These are phyloP conservation scores for Heliconius melpomene DNA, from an alignment of 1,140 invertebrate species.

Conservation along the genomic window DNA sequence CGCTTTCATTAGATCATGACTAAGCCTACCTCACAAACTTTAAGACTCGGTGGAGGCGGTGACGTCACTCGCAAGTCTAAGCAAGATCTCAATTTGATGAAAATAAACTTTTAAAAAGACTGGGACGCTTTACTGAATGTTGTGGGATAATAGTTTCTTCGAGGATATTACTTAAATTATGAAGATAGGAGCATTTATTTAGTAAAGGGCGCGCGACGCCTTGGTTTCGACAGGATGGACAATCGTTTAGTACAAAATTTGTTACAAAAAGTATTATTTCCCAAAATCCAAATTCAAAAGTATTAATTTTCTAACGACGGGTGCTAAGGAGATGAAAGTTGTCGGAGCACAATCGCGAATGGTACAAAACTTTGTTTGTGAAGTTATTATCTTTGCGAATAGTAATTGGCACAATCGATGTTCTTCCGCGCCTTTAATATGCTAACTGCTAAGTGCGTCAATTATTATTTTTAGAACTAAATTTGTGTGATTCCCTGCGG, in stretches of 20 bases:
- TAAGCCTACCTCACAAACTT: slow-evolving; percentile 81
- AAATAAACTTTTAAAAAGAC: slow-evolving; percentile 81
- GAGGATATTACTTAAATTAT: slow-evolving; percentile 80
- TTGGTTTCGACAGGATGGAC: slow-evolving; percentile 59
- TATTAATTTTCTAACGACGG: slow-evolving; percentile 70
- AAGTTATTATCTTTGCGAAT: slow-evolving; percentile 19
- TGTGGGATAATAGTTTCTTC: slow-evolving; percentile 80
- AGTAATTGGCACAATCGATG: slow-evolving; percentile 64
- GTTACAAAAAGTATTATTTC: slow-evolving; percentile 78
- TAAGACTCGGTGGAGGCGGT: slow-evolving; percentile 58
- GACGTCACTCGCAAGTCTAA: slow-evolving; percentile 64
- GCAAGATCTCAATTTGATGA: slow-evolving; percentile 81
- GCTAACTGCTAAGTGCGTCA: slow-evolving; percentile 57
- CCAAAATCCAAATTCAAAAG: slow-evolving; percentile 76
- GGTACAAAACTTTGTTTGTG: slow-evolving; percentile 30
- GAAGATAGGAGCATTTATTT: slow-evolving; percentile 78
- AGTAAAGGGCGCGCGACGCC: slow-evolving; percentile 58
- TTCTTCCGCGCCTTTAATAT: slow-evolving; percentile 65
- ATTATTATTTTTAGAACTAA: slow-evolving; percentile 52
- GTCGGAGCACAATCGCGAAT: slow-evolving; percentile 56
- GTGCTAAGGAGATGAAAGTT: slow-evolving; percentile 59
- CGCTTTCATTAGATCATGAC: slow-evolving; percentile 81
- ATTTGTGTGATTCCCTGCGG: slow-evolving; percentile 38
- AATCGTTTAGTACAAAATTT: slow-evolving; percentile 78
- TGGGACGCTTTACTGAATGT: slow-evolving; percentile 81